phyloP scores from a whole-genome alignment of 2,797 vertebrate species.

The Anomalospiza imberbis region DNA sequence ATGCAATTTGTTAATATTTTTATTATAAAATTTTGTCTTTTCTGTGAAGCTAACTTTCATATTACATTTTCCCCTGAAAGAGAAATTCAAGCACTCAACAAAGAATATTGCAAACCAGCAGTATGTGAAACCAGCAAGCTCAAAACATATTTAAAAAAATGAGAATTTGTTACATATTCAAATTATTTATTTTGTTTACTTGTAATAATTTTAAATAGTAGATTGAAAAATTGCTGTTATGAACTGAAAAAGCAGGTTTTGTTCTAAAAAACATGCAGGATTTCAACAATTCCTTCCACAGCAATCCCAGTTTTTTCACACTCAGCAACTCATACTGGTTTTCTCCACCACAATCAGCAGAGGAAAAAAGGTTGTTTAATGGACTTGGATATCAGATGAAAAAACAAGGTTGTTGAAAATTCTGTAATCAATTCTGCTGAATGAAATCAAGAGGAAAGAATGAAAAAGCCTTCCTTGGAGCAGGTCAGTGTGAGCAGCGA shows the following conservation, averaged over 20 bases:
- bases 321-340: not conserved
- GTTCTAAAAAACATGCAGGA: not conserved
- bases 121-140: not conserved
- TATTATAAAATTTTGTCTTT: not conserved
- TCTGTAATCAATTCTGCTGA: not conserved
- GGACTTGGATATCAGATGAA: not conserved
- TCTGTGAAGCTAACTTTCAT: not conserved
- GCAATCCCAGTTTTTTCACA: not conserved
- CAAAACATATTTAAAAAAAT: not conserved
- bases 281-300: not conserved
- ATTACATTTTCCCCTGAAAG: not conserved
- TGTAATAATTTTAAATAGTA: not conserved
- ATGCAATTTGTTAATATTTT: constrained; percentile 34
- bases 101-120: not conserved
- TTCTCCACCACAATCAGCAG: not conserved
- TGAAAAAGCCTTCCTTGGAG: not conserved
- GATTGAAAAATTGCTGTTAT: not conserved
- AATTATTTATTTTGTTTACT: not conserved
- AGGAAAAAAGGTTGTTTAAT: not conserved
- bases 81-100: not conserved
- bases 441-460: not conserved
- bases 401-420: not conserved
- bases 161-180: not conserved
- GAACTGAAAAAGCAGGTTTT: not conserved
- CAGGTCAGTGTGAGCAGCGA: accelerated